phyloP scores from a whole-genome alignment of 2,113 vertebrate species.

The Eulemur macaco region DNA sequence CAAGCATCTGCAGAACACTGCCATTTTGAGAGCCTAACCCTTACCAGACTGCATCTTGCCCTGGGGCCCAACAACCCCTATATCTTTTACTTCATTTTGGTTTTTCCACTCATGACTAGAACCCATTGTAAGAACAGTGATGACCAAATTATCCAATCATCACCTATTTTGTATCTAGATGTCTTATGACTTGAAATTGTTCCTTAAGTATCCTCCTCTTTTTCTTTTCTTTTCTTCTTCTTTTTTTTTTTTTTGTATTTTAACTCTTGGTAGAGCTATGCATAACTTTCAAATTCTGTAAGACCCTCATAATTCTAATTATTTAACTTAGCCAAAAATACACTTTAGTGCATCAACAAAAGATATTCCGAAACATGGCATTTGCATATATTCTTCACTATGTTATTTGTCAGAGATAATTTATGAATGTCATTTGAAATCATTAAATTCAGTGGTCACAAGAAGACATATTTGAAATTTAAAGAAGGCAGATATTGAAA shows the following conservation, averaged over 20 bases:
- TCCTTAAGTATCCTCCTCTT: neutral
- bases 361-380: neutral
- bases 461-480: neutral
- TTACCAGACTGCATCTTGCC: neutral
- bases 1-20: too few relatives aligned
- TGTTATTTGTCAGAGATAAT: slow-evolving; percentile 29
- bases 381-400: neutral
- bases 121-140: neutral
- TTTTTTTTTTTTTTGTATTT: neutral
- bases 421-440: slow-evolving; percentile 34
- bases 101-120: neutral
- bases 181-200: neutral
- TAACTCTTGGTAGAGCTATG: neutral
- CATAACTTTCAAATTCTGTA: neutral
- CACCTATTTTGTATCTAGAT: neutral
- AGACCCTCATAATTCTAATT: neutral
- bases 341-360: neutral
- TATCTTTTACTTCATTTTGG: neutral
- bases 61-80: neutral
- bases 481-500: neutral
- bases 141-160: neutral
- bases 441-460: slow-evolving; percentile 22
- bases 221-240: too few relatives aligned
- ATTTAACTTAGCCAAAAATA: neutral
- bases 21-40: neutral